Percentiles rank a stretch among this genome's conserved stretches.
Conservation (phyloP, 2,113 vertebrate genomes). For the Ctenodactylus gundi region DNA sequence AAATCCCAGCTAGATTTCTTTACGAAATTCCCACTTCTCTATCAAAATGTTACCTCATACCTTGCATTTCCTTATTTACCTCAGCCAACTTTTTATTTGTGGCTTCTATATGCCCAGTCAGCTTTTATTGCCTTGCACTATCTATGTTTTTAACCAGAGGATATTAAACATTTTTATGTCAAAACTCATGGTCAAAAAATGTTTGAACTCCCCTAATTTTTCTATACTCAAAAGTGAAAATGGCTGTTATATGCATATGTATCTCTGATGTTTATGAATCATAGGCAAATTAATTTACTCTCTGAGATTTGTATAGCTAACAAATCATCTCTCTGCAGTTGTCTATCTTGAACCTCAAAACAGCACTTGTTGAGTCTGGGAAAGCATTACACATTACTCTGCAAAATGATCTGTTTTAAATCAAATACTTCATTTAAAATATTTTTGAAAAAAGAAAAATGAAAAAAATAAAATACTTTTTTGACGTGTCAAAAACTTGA, state of each 20-base stretch:
- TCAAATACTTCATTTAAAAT: constrained; percentile 12
- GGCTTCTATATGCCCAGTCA: no score
- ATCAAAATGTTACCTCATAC: no score
- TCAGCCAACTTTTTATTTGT: no score
- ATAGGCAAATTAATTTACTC: neutral
- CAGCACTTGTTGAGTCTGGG: neutral
- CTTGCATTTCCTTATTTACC: no score
- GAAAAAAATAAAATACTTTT: neutral
- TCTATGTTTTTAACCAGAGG: neutral
- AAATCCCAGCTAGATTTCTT: no score
- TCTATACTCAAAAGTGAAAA: neutral
- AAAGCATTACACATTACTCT: neutral
- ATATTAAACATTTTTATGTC: neutral
- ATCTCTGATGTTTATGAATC: neutral
- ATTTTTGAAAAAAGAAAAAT: neutral
- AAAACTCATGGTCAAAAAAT: neutral
- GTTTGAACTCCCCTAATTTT: constrained; percentile 27
- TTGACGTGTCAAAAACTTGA: neutral
- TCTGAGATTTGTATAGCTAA: neutral
- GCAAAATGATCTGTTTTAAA: neutral
- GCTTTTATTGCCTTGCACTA: no score
- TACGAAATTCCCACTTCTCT: no score
- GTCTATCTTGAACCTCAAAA: neutral
- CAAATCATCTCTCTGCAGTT: neutral
- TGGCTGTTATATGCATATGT: neutral